Conservation (phyloP, 2,797 vertebrate genomes). For the Takifugu rubripes region DNA sequence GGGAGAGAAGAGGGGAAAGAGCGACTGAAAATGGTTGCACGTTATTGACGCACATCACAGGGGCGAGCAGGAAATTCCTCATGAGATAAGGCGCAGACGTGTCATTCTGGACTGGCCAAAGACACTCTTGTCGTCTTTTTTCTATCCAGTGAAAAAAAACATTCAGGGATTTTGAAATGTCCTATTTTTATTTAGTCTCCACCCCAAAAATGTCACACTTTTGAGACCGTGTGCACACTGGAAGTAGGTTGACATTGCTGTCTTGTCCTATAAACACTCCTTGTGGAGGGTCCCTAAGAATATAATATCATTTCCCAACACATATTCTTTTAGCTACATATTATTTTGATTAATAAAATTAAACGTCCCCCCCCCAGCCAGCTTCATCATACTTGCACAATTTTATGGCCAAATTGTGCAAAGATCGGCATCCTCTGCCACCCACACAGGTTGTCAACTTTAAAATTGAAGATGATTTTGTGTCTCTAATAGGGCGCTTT, state of each 20-base stretch:
- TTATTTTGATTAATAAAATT: too few species aligned
- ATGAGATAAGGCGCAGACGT: conserved; percentile 75
- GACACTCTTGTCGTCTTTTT: conserved; percentile 63
- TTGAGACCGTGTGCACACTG: conserved; percentile 35
- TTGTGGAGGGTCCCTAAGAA: conserved; percentile 28
- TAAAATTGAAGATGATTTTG: background rate
- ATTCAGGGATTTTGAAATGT: conserved; percentile 56
- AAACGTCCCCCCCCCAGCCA: too few species aligned
- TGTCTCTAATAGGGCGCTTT: background rate
- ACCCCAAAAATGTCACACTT: conserved; percentile 56
- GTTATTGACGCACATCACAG: conserved; percentile 80
- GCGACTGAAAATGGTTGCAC: conserved; percentile 82
- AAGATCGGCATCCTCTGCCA: background rate
- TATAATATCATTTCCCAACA: background rate
- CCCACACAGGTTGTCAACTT: conserved; percentile 34
- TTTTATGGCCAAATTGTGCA: background rate
- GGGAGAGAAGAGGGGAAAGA: conserved; percentile 74
- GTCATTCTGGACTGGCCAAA: conserved; percentile 71
- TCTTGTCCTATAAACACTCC: conserved; percentile 49
- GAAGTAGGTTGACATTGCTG: conserved; percentile 64
- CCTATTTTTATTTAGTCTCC: conserved; percentile 53
- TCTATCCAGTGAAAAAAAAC: conserved; percentile 36
- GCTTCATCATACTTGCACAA: too few species aligned
- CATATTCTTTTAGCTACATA: too few species aligned
- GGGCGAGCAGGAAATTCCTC: conserved; percentile 77